phyloP scores from a whole-genome alignment of 2,888 invertebrate genomes.

The Ferdinandea cuprea region DNA sequence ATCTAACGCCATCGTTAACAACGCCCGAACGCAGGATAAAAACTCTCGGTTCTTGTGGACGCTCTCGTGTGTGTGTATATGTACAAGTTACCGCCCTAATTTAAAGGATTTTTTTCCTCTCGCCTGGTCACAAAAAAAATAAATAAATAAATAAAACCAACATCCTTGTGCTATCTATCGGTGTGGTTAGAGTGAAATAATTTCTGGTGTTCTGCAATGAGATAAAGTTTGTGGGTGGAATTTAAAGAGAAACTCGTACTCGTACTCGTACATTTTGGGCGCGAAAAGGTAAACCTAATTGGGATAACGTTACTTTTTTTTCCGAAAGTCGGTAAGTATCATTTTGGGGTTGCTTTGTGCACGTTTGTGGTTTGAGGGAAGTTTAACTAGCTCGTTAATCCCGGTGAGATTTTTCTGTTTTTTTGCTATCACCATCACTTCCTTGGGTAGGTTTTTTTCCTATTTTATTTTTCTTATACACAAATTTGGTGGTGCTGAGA shows the following conservation, averaged over 20 bases:
- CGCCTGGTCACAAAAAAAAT: constrained; percentile 44
- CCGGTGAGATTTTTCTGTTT: constrained; percentile 6
- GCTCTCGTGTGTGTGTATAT: constrained; percentile 38
- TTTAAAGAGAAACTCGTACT: constrained; percentile 50
- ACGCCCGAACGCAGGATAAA: constrained; percentile 52
- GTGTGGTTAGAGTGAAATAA: constrained; percentile 58
- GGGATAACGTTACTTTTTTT: constrained; percentile 60
- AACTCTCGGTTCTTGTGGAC: constrained; percentile 42
- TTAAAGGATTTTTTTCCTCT: constrained; percentile 53
- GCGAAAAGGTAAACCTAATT: constrained; percentile 65
- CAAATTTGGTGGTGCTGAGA: constrained; percentile 18
- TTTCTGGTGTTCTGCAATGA: constrained; percentile 51
- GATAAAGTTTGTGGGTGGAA: constrained; percentile 64
- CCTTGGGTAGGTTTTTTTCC: background rate
- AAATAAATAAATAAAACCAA: constrained; percentile 35
- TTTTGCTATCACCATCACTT: constrained; percentile 5
- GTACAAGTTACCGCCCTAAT: constrained; percentile 72
- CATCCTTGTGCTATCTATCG: constrained; percentile 31
- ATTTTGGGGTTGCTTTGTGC: constrained; percentile 11
- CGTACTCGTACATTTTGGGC: constrained; percentile 38
- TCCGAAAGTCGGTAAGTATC: constrained; percentile 60
- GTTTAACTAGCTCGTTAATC: constrained; percentile 44
- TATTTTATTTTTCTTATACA: constrained; percentile 2
- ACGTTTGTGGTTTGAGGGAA: background rate
- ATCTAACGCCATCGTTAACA: constrained; percentile 35